These are phyloP conservation scores for Micronycteris hirsuta DNA, from an alignment of 2,113 vertebrate species.

Conservation along the genomic window DNA sequence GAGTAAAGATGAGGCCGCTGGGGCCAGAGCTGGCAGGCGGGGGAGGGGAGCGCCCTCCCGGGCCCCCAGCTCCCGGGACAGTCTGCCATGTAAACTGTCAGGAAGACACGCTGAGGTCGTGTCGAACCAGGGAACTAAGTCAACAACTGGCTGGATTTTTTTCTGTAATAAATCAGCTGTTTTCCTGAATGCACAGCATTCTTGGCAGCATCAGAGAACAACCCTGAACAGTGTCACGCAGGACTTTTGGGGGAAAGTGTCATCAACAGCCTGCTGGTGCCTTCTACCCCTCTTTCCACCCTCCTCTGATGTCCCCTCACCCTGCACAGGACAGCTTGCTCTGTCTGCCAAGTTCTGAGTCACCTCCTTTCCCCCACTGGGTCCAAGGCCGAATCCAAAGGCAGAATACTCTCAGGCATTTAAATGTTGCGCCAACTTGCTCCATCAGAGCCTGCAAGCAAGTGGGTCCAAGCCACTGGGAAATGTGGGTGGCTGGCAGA, in stretches of 20 bases:
- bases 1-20: rapidly evolving
- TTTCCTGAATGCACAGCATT: background rate
- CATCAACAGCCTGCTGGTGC: background rate
- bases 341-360: constrained; percentile 72
- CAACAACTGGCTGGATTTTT: background rate
- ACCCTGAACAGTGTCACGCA: rapidly evolving
- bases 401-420: background rate
- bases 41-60: rapidly evolving
- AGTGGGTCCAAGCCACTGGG: background rate
- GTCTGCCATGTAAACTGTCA: too few species aligned
- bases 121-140: background rate
- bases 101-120: background rate
- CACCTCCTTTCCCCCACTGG: constrained; percentile 60
- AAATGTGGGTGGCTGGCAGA: background rate
- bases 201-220: background rate
- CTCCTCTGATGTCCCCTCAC: background rate
- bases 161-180: background rate
- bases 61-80: background rate
- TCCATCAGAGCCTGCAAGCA: background rate
- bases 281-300: background rate
- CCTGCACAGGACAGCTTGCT: background rate
- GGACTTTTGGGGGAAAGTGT: rapidly evolving
- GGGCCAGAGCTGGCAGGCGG: background rate
- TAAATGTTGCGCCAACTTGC: background rate
- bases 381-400: constrained; percentile 64